Conservation (phyloP, 2,888 invertebrate genomes). For the Morpho helenor region DNA sequence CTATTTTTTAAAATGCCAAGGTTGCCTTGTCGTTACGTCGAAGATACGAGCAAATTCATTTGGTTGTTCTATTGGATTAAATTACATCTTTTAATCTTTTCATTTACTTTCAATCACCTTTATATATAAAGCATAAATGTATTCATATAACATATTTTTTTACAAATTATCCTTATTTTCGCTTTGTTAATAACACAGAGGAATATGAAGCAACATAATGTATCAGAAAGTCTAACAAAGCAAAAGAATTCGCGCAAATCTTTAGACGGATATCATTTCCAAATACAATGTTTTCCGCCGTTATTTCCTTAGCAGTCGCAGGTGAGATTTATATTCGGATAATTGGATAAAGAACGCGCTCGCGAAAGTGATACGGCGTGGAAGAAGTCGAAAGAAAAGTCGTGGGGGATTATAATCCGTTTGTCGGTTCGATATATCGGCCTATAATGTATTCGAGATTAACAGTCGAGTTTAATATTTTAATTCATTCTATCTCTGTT, state of each 20-base stretch:
- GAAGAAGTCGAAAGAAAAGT: constrained; percentile 46
- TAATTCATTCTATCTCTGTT: neutral
- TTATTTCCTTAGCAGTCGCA: constrained; percentile 73
- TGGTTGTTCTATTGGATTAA: too few species aligned
- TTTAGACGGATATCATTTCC: constrained; percentile 42
- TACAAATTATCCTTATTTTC: too few species aligned
- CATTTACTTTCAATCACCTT: too few species aligned
- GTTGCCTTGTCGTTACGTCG: too few species aligned
- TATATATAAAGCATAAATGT: too few species aligned
- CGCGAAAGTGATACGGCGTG: constrained; percentile 71
- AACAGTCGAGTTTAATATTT: neutral
- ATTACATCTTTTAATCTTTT: too few species aligned
- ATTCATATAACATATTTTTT: too few species aligned
- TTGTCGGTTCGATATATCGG: constrained; percentile 35
- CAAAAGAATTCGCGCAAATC: constrained; percentile 16
- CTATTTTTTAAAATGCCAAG: too few species aligned
- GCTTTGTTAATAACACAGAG: constrained; percentile 5
- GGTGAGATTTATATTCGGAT: constrained; percentile 79
- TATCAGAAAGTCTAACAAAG: constrained; percentile 29
- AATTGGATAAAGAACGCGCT: constrained; percentile 79
- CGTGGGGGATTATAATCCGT: constrained; percentile 38
- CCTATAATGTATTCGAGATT: constrained; percentile 15
- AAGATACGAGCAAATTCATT: too few species aligned
- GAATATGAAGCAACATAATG: constrained; percentile 11
- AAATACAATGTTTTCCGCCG: constrained; percentile 59